phyloP scores from a whole-genome alignment of 2,888 invertebrate genomes.

The Parnassius orleans region DNA sequence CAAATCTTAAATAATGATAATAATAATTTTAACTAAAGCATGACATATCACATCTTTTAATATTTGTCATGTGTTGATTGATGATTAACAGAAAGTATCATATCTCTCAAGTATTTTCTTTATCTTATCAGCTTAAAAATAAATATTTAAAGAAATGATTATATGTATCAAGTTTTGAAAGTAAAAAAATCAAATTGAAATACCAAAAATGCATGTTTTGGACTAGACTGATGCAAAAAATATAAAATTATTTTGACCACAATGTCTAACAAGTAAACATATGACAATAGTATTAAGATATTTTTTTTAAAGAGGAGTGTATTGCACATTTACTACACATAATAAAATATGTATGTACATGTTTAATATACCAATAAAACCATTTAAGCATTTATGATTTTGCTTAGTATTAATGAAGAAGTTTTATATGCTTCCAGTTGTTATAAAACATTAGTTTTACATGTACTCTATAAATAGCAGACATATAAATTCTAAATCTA shows the following conservation, averaged over 20 bases:
- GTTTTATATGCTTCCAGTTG: slow-evolving; percentile 15
- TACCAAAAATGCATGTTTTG: neutral
- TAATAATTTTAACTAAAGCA: slow-evolving; percentile 1
- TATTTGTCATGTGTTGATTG: slow-evolving; percentile 3
- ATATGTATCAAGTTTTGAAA: too few relatives aligned
- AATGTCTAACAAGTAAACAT: neutral
- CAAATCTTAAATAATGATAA: neutral
- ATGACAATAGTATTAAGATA: neutral
- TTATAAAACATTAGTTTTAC: slow-evolving; percentile 10
- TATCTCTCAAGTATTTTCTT: slow-evolving; percentile 7
- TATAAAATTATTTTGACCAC: neutral
- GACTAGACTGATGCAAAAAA: too few relatives aligned
- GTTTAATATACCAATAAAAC: slow-evolving; percentile 13
- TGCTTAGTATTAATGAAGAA: slow-evolving; percentile 32
- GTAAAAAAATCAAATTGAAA: neutral
- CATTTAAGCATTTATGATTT: slow-evolving; percentile 37
- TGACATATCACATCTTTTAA: neutral
- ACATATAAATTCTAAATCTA: slow-evolving; percentile 17
- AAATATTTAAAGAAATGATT: too few relatives aligned
- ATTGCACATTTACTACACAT: neutral
- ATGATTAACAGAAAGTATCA: slow-evolving; percentile 2
- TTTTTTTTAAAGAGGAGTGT: neutral
- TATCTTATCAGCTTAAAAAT: neutral
- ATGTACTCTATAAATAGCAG: slow-evolving; percentile 11
- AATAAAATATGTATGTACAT: slow-evolving; percentile 13